Evolutionary conservation across 2,113 vertebrate species (phyloP).

Genomic region (Plotosus lineatus): DNA sequence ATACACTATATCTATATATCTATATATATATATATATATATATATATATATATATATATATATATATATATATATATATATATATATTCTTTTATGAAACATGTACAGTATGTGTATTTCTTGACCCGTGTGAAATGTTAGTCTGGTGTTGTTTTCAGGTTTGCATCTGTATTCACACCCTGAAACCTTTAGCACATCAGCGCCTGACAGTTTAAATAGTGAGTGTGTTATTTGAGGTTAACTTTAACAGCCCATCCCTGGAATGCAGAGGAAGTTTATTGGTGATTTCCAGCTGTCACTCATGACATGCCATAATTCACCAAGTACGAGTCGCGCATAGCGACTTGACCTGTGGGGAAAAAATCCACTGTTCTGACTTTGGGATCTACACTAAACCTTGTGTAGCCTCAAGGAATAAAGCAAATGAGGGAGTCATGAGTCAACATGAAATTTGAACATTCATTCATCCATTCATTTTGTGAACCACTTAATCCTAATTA

Average conservation of each 20-base stretch:
- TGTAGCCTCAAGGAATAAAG: not conserved
- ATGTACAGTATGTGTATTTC: not conserved
- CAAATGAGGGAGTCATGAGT: too few species aligned
- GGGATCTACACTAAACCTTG: not conserved
- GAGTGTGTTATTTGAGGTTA: slow-evolving; percentile 46
- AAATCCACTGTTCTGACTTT: slow-evolving; percentile 2
- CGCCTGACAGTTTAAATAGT: not conserved
- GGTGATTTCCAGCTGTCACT: slow-evolving; percentile 67
- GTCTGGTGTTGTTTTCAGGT: not conserved
- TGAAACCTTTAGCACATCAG: not conserved
- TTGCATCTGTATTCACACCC: not conserved
- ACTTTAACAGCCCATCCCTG: slow-evolving; percentile 56
- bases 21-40: too few species aligned
- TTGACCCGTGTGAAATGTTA: not conserved
- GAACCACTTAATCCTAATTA: too few species aligned
- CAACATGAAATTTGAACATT: too few species aligned
- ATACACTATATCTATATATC: too few species aligned
- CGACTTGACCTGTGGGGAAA: slow-evolving; percentile 3
- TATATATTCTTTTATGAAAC: not conserved
- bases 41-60: too few species aligned
- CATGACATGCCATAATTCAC: slow-evolving; percentile 64
- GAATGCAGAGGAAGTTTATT: slow-evolving; percentile 70
- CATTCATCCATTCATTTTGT: too few species aligned
- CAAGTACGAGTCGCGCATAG: slow-evolving; percentile 27
- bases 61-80: too few species aligned